phyloP scores from a whole-genome alignment of 64 coral and sea anemone genomes.

The Dendronephthya gigantea region DNA sequence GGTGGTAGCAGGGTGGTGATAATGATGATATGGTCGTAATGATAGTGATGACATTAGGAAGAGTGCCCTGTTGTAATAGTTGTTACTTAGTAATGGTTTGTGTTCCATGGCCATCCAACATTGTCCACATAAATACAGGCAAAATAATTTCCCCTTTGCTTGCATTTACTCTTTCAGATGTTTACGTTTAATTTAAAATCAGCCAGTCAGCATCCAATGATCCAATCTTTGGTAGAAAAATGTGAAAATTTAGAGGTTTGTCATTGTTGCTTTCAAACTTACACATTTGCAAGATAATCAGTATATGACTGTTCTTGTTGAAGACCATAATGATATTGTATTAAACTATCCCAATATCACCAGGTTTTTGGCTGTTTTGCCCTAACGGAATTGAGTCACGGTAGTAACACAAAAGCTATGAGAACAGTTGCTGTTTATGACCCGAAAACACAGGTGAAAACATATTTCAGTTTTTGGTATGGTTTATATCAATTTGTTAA shows the following conservation, averaged over 20 bases:
- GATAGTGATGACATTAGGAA: too few species aligned
- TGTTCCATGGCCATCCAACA: too few species aligned
- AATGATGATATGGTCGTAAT: too few species aligned
- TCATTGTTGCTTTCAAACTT: neutral
- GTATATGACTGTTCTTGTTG: too few species aligned
- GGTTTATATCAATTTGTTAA: too few species aligned
- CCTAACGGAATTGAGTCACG: conserved; percentile 84
- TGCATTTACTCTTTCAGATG: conserved; percentile 46
- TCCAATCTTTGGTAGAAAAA: neutral
- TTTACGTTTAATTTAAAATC: conserved; percentile 25
- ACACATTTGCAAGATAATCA: too few species aligned
- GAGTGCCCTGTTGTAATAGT: neutral
- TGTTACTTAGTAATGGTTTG: too few species aligned
- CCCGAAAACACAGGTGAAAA: conserved; percentile 61
- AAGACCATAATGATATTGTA: neutral
- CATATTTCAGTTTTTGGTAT: too few species aligned
- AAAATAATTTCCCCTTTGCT: too few species aligned
- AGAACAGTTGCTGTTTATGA: conserved; percentile 68
- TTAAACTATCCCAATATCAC: neutral
- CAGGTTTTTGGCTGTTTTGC: conserved; percentile 98
- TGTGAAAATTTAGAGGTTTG: neutral
- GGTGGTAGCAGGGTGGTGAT: too few species aligned
- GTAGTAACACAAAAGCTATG: conserved; percentile 84
- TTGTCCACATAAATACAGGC: too few species aligned
- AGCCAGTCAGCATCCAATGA: neutral